phyloP scores from a whole-genome alignment of 2,888 invertebrate genomes.

The Metalampra italica region DNA sequence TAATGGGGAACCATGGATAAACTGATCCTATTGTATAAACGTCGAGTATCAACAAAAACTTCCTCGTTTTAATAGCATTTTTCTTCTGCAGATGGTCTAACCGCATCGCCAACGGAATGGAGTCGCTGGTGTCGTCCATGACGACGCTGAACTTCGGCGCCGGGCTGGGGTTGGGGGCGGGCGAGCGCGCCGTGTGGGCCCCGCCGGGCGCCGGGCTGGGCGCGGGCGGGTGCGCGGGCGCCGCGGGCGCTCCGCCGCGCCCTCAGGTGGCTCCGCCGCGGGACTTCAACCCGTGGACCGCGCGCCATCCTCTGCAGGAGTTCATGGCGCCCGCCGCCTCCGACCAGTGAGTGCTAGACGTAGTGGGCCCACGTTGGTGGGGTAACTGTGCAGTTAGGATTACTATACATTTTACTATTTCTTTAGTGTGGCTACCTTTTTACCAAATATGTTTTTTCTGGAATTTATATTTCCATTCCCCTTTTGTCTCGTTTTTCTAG shows the following conservation, averaged over 20 bases:
- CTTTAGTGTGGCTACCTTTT: no score
- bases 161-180: conserved; percentile 25
- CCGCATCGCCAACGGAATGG: conserved; percentile 38
- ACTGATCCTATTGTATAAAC: no score
- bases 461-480: no score
- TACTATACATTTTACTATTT: no score
- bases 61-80: background rate
- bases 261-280: conserved; percentile 22
- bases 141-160: conserved; percentile 31
- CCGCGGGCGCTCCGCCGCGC: conserved; percentile 16
- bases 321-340: conserved; percentile 46
- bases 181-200: conserved; percentile 45
- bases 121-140: conserved; percentile 45
- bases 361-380: background rate
- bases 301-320: conserved; percentile 58
- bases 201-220: conserved; percentile 24
- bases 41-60: no score
- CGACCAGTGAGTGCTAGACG: conserved; percentile 35
- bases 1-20: no score
- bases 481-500: no score
- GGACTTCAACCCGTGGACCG: conserved; percentile 68
- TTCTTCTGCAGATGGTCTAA: conserved; percentile 37
- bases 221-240: conserved; percentile 4
- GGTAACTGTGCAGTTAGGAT: background rate
- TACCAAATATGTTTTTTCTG: no score